These are phyloP conservation scores for Neotragus pygmaeus DNA, from an alignment of 2,113 vertebrate species.

Conservation along the genomic window DNA sequence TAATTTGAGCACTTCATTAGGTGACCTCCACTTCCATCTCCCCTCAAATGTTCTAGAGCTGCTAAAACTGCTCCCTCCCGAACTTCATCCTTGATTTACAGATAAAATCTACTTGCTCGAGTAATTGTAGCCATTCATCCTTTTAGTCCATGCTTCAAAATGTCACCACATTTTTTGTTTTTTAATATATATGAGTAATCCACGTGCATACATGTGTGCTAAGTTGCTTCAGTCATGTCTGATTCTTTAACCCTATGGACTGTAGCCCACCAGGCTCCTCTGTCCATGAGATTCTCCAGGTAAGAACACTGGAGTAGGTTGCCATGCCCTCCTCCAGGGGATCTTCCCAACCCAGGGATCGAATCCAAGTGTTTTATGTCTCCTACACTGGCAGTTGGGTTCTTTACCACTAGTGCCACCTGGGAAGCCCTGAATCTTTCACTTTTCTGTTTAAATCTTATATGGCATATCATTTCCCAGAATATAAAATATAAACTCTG, in stretches of 20 bases:
- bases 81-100: background rate
- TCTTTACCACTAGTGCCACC: background rate
- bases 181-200: background rate
- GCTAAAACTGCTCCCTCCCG: background rate
- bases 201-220: background rate
- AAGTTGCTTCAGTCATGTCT: background rate
- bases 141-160: background rate
- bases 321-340: background rate
- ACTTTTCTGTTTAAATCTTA: background rate
- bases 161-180: background rate
- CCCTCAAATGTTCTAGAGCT: background rate
- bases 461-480: background rate
- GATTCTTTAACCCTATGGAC: background rate
- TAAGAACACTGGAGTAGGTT: background rate
- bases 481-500: background rate
- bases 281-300: background rate
- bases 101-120: background rate
- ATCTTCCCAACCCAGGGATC: background rate
- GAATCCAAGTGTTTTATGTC: background rate
- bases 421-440: background rate
- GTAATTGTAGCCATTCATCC: background rate
- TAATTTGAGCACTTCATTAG: background rate
- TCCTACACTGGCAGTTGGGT: background rate
- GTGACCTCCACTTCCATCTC: rapidly evolving
- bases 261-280: background rate